A percentile compares a stretch with the other conserved stretches of the same genome.
These are phyloP conservation scores for Apteryx mantelli DNA, from an alignment of 2,113 vertebrate genomes.

Conservation along the genomic window DNA sequence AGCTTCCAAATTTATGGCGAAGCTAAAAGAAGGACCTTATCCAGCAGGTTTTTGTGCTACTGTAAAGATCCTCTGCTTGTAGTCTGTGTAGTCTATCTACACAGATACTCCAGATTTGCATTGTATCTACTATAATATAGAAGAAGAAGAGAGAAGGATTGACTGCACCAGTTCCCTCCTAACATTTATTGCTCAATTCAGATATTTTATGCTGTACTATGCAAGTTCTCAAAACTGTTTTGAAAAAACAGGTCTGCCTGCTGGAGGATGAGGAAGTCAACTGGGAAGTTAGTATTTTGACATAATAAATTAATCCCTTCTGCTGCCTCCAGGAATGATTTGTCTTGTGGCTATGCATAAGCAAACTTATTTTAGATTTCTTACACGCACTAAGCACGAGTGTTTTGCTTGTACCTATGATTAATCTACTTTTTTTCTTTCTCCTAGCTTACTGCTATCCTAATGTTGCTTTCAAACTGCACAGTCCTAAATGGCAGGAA, in stretches of 20 bases:
- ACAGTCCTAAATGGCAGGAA: neutral
- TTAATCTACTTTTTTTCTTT: neutral
- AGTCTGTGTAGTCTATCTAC: neutral
- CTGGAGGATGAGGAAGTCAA: neutral
- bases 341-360: constrained; percentile 2
- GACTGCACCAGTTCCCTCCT: neutral
- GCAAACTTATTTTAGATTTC: neutral
- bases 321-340: neutral
- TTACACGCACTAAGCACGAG: neutral
- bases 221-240: neutral
- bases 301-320: constrained; percentile 1
- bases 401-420: neutral
- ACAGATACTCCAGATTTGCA: neutral
- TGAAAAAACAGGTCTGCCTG: neutral
- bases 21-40: neutral
- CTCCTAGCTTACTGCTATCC: neutral
- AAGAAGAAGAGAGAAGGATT: neutral
- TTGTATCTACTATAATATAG: neutral
- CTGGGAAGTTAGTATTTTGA: neutral
- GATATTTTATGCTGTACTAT: neutral
- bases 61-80: neutral
- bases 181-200: neutral
- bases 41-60: neutral
- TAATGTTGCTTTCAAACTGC: neutral
- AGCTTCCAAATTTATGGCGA: neutral